Base-by-base conservation (phyloP, 2,888 invertebrate genomes). In the Agriopis marginaria region DNA sequence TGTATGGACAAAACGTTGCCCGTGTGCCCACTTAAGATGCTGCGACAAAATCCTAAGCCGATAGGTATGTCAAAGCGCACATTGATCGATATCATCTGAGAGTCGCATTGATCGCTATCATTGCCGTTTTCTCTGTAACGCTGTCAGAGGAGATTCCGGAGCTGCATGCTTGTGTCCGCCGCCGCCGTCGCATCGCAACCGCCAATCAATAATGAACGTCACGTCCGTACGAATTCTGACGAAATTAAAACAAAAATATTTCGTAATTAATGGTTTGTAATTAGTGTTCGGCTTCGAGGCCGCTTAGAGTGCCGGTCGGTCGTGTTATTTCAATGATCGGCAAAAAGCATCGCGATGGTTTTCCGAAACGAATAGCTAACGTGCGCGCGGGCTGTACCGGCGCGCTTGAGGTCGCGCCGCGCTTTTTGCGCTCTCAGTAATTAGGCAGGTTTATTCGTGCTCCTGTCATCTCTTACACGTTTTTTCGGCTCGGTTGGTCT, bases 391-490 rank as follows among this genome's bases (percentile, higher is more conserved):
- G 80, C 83, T 88, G 88, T 88, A 80, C 78, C 83, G 82, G 86
- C 90, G 88, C 83, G 87, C 85, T 83, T 82, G 81, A 82, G 17
- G 80, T 83, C 77, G 79, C 84, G 85, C 84, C 80, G 79, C 75
- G 74, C 80, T 90, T 92, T 92, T 92, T 91, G 89, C 87, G 76
- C 76, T 70, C 75, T 80, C 82, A 75, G 83, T 90, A 93, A 93
- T 93, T 93, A 91, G 86, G 83, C 83, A 78, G 85, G 84, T 85
- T 90, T 89, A 89, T 90, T 88, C 86, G 87, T 83, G 89, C 84
- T 87, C 86, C 91, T 92, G 93, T 93, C 93, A 91, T 92, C 91
- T 90, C 86, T 88, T 91, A 92, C 92, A 92, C 92, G 88, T 91
- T 92, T 92, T 90, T 90, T 86, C 82, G 80, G 47, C 40, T 76